Base-by-base conservation (phyloP, 1,140 invertebrate genomes). In the Aphelinus atriplicis region DNA sequence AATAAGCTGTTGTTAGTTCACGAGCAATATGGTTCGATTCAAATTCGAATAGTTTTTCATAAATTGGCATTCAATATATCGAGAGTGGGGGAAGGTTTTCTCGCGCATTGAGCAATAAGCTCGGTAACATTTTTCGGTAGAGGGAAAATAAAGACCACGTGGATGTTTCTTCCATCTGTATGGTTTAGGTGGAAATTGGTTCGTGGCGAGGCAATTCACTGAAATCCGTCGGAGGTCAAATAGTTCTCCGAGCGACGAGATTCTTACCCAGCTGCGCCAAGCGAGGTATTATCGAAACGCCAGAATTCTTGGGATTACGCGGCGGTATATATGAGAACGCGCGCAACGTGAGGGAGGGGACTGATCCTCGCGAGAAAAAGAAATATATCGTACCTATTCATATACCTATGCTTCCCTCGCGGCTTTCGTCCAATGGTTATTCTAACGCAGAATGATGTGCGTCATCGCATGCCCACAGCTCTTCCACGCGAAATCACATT, bases 221-320 rank as follows among this genome's bases (percentile, higher is more conserved):
- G 10, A 45, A 67, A 67, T 56, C 10, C 55, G 45, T 45, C 45
- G 47, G 58, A 68, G 55, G 45, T 68, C 66, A 48, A 68, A 68
- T 48, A 48, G 7, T 26, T 56, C n/a, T 26, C 26, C 55, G 9
- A 42, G 56, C 26, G 66, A 48, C 4, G 57, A 6, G 7, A 45
- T 55, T 55, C 48, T 3, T 10, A 55, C 45, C 45, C 64, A 2
- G 46, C 7, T 57, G 26, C n/a, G 48, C 10, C 66, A 68, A 68
- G 48, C 3, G 55, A 7, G 46, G n/a, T 73, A 66, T 66, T 73
- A 73, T 73, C 71, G 63, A 66, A 58, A 65, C 51, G 45, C 47
- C 56, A 26, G 57, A 58, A 73, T 73, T 58, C 53, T 65, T n/a
- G 1, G 47, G 63, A 66, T 73, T 73, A 66, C 47, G 9, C 53